Base-by-base conservation (phyloP, 2,797 vertebrate species). In the Cryptoblepharus egeriae region DNA sequence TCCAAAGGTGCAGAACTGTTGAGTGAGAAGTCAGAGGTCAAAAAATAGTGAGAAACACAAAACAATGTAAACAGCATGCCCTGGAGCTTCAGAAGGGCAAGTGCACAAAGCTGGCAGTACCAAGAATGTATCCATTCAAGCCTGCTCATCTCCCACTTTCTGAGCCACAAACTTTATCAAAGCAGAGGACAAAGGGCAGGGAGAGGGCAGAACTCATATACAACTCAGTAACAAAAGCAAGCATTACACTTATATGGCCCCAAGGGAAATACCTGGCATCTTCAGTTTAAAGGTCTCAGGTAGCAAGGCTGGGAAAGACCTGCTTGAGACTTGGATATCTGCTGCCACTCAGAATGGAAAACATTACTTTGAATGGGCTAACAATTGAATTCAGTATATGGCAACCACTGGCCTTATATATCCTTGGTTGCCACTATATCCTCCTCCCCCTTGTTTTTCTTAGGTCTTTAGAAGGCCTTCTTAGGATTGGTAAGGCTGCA, bases 1-100 rank as follows among this genome's bases (percentile, higher is more conserved):
- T 80, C 98, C 97, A 15, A 99, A 98, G 28, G 97, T 97, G 93
- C 98, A 99, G 79, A 97, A 94, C 98, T 98, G 87, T 49, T 28
- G 37, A 2, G 30, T 60, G 52, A 24, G 45, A n/a, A n/a, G n/a
- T n/a, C n/a, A n/a, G 70, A 11, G 5, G 9, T 45, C 84, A 52
- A 42, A 26, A 61, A 69, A 84, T 35, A 77, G 64, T 35, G 6
- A 72, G 3, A 16, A 74, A 60, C 42, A 55, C 39, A 52, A 58
- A 35, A 52, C 37, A 10, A n/a, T 39, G 52, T 13, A 55, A 64
- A 63, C 26, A 61, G 26, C 7, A 24, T 11, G 13, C 11, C 18
- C 32, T 52, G 55, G 7, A 82, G 13, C 55, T 57, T 28, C 5
- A 39, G 28, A 11, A 4, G 11, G 73, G 26, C 30, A 28, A 32